A percentile compares a stretch with the other conserved stretches of the same genome.
These are phyloP conservation scores for Apaloderma vittatum DNA, from an alignment of 2,113 vertebrate genomes.

Conservation along the genomic window DNA sequence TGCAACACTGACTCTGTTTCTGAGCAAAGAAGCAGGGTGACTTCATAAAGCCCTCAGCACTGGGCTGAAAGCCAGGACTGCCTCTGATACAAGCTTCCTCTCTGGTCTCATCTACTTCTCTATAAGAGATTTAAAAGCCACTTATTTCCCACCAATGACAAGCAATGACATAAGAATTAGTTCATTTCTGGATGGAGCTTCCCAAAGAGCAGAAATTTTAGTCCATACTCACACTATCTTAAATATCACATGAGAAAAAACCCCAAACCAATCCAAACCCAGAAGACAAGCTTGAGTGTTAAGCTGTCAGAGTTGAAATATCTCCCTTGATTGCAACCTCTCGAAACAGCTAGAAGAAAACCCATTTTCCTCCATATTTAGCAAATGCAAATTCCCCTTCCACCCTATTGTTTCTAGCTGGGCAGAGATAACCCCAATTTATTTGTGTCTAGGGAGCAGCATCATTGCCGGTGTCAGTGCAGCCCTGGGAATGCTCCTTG, in stretches of 20 bases:
- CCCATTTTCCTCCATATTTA: neutral
- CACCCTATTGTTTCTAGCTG: neutral
- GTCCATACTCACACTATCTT: neutral
- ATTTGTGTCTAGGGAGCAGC: neutral
- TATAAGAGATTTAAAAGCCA: slow-evolving; percentile 14
- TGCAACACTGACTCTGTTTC: neutral
- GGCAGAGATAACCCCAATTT: neutral
- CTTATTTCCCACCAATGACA: slow-evolving; percentile 19
- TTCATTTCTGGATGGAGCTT: neutral
- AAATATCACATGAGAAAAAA: neutral
- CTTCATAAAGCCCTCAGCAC: neutral
- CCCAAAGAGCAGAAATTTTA: neutral
- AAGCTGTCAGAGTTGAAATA: neutral
- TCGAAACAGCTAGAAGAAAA: neutral
- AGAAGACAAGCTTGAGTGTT: neutral
- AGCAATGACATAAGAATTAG: slow-evolving; percentile 20
- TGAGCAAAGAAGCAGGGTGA: neutral
- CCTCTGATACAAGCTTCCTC: neutral
- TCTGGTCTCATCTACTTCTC: slow-evolving; percentile 12
- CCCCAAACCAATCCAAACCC: neutral
- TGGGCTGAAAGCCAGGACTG: neutral
- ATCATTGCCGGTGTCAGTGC: neutral
- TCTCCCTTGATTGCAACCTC: neutral
- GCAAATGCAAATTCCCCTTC: neutral
- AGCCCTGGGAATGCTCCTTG: neutral